Evolutionary conservation across 2,888 invertebrate species (phyloP), one percentile per base, ranked within the genome.

Genomic region (Syrphus vitripennis): DNA sequence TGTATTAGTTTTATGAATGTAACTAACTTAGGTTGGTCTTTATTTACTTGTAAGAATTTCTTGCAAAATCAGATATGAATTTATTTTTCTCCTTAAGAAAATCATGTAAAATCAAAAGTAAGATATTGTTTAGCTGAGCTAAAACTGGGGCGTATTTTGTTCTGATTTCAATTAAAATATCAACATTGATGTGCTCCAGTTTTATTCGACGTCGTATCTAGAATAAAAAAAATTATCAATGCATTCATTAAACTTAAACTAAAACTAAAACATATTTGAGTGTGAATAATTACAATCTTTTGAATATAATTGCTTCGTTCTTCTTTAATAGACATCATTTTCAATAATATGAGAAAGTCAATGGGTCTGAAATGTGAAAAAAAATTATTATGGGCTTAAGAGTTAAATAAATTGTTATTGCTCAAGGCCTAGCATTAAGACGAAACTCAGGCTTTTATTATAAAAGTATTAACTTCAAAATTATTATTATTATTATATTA

Each of bases 261-360:
- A 26, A 26, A 29, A 7, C n/a, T n/a, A n/a, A n/a, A n/a, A n/a
- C n/a, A n/a, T 10, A 55, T 57, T 34, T 57, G 3, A 34, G 12
- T 19, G 4, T 26, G 4, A 3, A 7, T 94, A 89, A 94, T 94
- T 82, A 96, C 93, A 48, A 95, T 89, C 87, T 93, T 93, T 90
- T 96, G 95, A 19, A 95, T 93, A 88, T 93, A 93, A 83, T 93
- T 93, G 89, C 95, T 94, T 88, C 94, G 94, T 45, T 94, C 94
- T 89, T 94, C 94, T 72, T 94, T 93, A 67, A 93, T 93, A n/a
- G 94, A 93, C 88, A 95, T 94, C 21, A 96, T 91, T 88, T 96
- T 93, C n/a, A 96, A 90, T 19, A 96, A 90, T 86, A 96, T 93
- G 19, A 95, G 91, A 67, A 96, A 93, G 92, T 97, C 96, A 82